A percentile compares a stretch with the other conserved stretches of the same genome.
phyloP scores from a whole-genome alignment of 2,888 invertebrate species.

The Odiellus spinosus region DNA sequence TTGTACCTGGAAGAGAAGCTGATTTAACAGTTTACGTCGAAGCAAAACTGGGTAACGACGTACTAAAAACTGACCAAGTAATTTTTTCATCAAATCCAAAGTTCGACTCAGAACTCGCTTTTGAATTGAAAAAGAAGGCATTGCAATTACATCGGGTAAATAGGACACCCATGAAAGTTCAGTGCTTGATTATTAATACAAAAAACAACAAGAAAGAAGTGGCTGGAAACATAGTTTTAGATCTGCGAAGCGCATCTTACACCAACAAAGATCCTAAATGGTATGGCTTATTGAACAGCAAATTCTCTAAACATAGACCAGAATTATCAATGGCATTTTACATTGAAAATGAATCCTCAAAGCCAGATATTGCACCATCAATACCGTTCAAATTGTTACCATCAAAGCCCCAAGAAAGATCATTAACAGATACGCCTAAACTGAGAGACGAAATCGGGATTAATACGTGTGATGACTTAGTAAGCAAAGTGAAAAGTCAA shows the following conservation, averaged over 20 bases:
- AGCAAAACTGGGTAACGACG: constrained; percentile 34
- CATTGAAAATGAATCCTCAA: constrained; percentile 27
- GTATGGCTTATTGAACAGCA: constrained; percentile 31
- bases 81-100: constrained; percentile 29
- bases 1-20: no score
- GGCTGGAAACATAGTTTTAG: constrained; percentile 33
- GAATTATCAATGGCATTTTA: constrained; percentile 29
- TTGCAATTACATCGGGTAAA: constrained; percentile 32
- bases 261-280: constrained; percentile 27
- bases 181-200: constrained; percentile 29
- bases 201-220: constrained; percentile 27
- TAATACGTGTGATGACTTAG: no score
- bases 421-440: no score
- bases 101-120: constrained; percentile 33
- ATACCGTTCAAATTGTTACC: no score
- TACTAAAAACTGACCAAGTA: constrained; percentile 32
- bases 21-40: constrained; percentile 21
- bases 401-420: no score
- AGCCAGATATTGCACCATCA: background rate
- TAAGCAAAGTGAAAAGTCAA: no score
- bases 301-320: constrained; percentile 30
- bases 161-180: constrained; percentile 32
- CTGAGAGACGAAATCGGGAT: no score
- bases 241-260: constrained; percentile 28
- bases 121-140: constrained; percentile 33